These are phyloP conservation scores for Pygocentrus nattereri DNA, from an alignment of 2,797 vertebrate genomes.

Conservation along the genomic window DNA sequence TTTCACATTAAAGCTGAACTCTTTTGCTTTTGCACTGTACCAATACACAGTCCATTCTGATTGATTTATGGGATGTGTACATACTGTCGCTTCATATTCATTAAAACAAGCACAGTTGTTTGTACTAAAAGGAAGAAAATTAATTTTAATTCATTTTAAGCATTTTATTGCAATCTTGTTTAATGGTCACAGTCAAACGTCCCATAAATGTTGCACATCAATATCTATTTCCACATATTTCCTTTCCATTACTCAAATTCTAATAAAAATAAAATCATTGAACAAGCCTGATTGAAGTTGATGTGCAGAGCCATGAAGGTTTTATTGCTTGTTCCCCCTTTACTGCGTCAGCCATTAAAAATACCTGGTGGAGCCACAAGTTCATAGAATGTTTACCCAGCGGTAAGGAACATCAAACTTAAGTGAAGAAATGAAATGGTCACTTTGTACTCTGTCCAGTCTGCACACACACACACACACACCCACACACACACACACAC, in stretches of 20 bases:
- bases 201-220: slow-evolving; percentile 18
- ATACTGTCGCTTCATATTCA: neutral
- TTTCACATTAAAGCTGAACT: no score
- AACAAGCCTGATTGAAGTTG: slow-evolving; percentile 24
- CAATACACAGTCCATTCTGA: no score
- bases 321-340: slow-evolving; percentile 20
- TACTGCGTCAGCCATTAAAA: slow-evolving; percentile 38
- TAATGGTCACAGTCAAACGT: slow-evolving; percentile 20
- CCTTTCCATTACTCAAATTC: slow-evolving; percentile 16
- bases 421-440: slow-evolving; percentile 20
- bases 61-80: no score
- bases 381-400: slow-evolving; percentile 44
- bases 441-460: slow-evolving; percentile 16
- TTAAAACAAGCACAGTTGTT: neutral
- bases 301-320: slow-evolving; percentile 28
- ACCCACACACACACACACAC: slow-evolving; percentile 8
- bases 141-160: neutral
- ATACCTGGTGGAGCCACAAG: slow-evolving; percentile 4
- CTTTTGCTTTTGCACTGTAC: no score
- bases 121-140: neutral
- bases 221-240: slow-evolving; percentile 20
- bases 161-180: slow-evolving; percentile 15
- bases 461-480: neutral
- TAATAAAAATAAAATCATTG: slow-evolving; percentile 31
- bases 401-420: slow-evolving; percentile 36